Evolutionary conservation across 64 coral and sea anemone species (phyloP), one percentile per base, ranked within the genome.

Genomic region (Platygyra sinensis): DNA sequence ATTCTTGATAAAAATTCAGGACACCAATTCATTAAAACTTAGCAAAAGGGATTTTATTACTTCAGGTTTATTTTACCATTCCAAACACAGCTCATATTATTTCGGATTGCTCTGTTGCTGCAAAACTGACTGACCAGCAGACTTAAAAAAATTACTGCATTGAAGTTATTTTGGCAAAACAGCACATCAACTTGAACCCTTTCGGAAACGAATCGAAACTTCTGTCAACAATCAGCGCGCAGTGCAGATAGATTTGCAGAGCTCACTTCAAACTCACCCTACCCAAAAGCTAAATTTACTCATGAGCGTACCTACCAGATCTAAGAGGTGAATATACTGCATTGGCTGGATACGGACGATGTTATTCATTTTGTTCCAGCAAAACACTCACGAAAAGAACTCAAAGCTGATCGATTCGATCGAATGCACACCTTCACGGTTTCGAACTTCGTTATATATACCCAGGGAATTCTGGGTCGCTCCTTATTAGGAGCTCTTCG

Each of bases 301-400:
- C 59, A 52, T 38, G 17, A 12, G 14, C n/a, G 25, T 46, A 81
- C 96, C 87, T 89, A 98, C 96, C 90, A 98, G 76, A 42, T 98
- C 96, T 88, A 93, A 82, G 42, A 98, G 86, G 50, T 98, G 96
- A 24, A 98, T 82, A 51, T 98, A 98, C 55, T 95, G 90, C 83
- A 95, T 74, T 3, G 96, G 96, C 39, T 93, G 90, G 32, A 98
- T 98, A 22, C 96, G 96, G 54, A 98, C 96, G 30, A 98, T 92
- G 25, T 93, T 95, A 49, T 87, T 95, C 96, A 98, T 98, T 31
- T 87, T 90, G 86, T 49, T 86, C 25, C 52, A 54, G 20, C 1
- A 69, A 90, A 80, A 74, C 2, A 9, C n/a, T 60, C 55, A 55
- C 10, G 7, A 46, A 46, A 5, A 46, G 42, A 46, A 0, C 5